Evolutionary conservation across 1,140 invertebrate species (phyloP).

Genomic region (Lucilia sericata): DNA sequence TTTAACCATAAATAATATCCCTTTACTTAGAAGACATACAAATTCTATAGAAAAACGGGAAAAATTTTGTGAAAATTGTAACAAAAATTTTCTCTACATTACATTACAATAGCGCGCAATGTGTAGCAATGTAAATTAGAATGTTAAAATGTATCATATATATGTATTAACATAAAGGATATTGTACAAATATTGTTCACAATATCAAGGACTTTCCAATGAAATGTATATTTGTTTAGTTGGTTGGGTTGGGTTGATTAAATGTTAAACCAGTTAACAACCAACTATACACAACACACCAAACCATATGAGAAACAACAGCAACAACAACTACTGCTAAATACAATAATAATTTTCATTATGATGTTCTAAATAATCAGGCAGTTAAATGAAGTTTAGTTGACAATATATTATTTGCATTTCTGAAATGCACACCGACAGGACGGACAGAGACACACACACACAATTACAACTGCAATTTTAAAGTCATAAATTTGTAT

Average conservation of each 20-base stretch:
- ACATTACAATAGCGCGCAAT: not conserved
- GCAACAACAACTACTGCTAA: not conserved
- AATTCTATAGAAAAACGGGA: not conserved
- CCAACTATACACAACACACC: not conserved
- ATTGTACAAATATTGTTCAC: not conserved
- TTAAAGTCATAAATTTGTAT: too few relatives aligned
- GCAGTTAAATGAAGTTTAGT: not conserved
- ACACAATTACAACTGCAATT: too few relatives aligned
- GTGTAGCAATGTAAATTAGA: not conserved
- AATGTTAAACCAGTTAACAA: conserved; percentile 1
- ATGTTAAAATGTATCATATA: too few relatives aligned
- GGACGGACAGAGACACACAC: too few relatives aligned
- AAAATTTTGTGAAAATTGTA: not conserved
- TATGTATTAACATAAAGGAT: too few relatives aligned
- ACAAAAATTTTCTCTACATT: not conserved
- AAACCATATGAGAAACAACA: too few relatives aligned
- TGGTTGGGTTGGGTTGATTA: not conserved
- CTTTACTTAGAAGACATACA: not conserved
- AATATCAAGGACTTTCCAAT: not conserved
- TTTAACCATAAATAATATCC: conserved; percentile 14
- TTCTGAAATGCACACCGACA: not conserved
- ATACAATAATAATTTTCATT: not conserved
- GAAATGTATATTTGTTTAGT: not conserved
- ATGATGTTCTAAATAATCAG: not conserved
- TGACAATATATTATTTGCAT: not conserved